Evolutionary conservation across 2,113 vertebrate genomes (phyloP).

Genomic region (Xenopus laevis): DNA sequence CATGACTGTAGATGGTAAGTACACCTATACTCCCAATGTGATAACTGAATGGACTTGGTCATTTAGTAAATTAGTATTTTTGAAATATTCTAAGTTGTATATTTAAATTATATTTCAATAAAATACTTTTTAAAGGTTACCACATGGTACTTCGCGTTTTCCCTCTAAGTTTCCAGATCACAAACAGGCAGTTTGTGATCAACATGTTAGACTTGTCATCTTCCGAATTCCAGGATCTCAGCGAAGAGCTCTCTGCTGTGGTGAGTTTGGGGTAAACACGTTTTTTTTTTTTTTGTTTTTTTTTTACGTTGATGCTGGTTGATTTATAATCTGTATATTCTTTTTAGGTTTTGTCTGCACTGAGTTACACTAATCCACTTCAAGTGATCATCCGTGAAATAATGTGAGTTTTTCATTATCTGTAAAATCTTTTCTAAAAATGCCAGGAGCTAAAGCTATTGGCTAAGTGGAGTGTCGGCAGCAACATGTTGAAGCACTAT

Average conservation of each 20-base stretch:
- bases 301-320: not conserved
- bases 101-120: not conserved
- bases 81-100: too few relatives aligned
- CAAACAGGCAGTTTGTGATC: conserved; percentile 40
- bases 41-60: too few relatives aligned
- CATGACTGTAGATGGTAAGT: conserved; percentile 49
- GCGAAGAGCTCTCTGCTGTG: conserved; percentile 2
- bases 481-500: too few relatives aligned
- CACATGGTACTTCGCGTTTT: conserved; percentile 39
- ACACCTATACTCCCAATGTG: too few relatives aligned
- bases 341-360: conserved; percentile 34
- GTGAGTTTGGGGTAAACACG: conserved; percentile 31
- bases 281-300: too few relatives aligned
- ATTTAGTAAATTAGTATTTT: too few relatives aligned
- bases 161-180: conserved; percentile 45
- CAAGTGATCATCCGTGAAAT: conserved; percentile 46
- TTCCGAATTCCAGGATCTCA: conserved; percentile 30
- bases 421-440: too few relatives aligned
- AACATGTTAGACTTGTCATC: conserved; percentile 33
- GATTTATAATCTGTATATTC: not conserved
- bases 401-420: conserved; percentile 39
- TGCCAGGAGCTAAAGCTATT: too few relatives aligned
- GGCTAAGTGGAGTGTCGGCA: too few relatives aligned
- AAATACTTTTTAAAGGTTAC: conserved; percentile 29
- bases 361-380: conserved; percentile 44